Evolutionary conservation across 2,888 invertebrate species (phyloP).

Genomic region (Sylvicola cinctus): DNA sequence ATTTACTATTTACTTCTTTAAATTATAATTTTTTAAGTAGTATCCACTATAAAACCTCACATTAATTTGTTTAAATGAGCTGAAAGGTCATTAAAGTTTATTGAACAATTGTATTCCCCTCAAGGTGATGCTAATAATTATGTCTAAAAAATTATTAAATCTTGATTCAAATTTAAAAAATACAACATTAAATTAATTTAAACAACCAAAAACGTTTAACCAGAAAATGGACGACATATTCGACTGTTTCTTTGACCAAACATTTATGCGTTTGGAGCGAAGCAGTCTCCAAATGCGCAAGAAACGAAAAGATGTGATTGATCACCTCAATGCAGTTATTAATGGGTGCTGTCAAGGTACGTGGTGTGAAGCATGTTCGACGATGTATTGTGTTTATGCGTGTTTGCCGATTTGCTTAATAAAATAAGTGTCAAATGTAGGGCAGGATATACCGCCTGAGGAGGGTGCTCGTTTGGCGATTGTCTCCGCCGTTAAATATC

Average conservation of each 20-base stretch:
- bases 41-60: too few relatives aligned
- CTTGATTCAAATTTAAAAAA: too few relatives aligned
- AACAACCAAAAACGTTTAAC: too few relatives aligned
- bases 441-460: conserved; percentile 20
- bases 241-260: conserved; percentile 57
- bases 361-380: neutral
- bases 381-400: neutral
- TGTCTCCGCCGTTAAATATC: conserved; percentile 20
- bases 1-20: too few relatives aligned
- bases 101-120: too few relatives aligned
- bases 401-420: neutral
- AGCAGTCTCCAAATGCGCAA: conserved; percentile 50
- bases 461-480: conserved; percentile 23
- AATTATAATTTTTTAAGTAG: too few relatives aligned
- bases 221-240: conserved; percentile 51
- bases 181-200: too few relatives aligned
- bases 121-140: too few relatives aligned
- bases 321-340: conserved; percentile 59
- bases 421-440: conserved; percentile 8
- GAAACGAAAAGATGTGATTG: conserved; percentile 48
- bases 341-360: conserved; percentile 37
- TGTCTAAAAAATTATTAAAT: too few relatives aligned
- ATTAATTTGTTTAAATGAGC: too few relatives aligned
- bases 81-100: too few relatives aligned
- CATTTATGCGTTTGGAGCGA: conserved; percentile 48